These are phyloP conservation scores for Bimastos eiseni DNA, from an alignment of 2,888 invertebrate species.

Conservation along the genomic window DNA sequence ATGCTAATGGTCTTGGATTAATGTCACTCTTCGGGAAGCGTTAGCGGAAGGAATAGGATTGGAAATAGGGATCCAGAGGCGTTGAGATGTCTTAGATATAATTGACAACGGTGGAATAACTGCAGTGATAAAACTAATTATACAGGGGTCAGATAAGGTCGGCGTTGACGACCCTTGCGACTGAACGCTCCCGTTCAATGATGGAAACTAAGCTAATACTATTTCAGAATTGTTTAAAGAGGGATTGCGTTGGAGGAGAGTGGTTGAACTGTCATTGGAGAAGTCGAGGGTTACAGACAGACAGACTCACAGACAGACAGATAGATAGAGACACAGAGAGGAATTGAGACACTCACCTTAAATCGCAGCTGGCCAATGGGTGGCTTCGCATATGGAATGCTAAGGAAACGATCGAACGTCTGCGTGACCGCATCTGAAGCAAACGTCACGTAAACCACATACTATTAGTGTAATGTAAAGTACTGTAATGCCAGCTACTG, in stretches of 20 bases:
- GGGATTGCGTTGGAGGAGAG: too few relatives aligned
- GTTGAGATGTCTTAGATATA: not conserved
- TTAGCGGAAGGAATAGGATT: not conserved
- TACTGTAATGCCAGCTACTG: not conserved
- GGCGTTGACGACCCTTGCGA: not conserved
- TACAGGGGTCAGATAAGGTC: not conserved
- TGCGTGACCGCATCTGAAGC: slow-evolving; percentile 34
- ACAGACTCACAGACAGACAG: not conserved
- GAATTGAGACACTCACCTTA: slow-evolving; percentile 33
- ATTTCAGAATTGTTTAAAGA: too few relatives aligned
- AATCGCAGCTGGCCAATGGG: slow-evolving; percentile 41
- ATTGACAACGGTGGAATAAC: not conserved
- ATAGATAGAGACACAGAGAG: slow-evolving; percentile 21
- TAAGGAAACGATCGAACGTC: slow-evolving; percentile 38
- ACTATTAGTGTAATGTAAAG: not conserved
- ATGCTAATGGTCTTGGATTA: not conserved
- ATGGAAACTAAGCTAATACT: too few relatives aligned
- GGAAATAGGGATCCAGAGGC: not conserved
- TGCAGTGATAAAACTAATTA: not conserved
- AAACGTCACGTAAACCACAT: not conserved
- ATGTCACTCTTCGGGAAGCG: not conserved
- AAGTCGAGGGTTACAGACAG: too few relatives aligned
- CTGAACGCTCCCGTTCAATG: not conserved
- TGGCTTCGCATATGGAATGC: slow-evolving; percentile 42
- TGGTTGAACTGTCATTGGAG: too few relatives aligned